These are phyloP conservation scores for Pseudochaenichthys georgianus DNA, from an alignment of 2,797 vertebrate genomes.

Conservation along the genomic window DNA sequence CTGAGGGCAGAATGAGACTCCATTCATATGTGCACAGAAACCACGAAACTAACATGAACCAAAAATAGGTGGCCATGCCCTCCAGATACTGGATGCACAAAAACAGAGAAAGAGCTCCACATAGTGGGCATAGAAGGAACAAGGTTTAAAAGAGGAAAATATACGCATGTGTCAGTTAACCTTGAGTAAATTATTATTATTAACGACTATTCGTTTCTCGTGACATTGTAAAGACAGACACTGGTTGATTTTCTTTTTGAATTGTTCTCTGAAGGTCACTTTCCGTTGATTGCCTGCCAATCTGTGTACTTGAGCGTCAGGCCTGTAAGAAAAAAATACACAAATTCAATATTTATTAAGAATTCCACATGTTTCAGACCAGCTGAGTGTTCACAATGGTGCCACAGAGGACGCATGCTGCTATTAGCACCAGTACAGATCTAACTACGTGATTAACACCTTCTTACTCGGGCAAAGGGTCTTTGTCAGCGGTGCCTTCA, in stretches of 20 bases:
- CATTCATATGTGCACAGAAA: slow-evolving; percentile 45
- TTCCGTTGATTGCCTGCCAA: neutral
- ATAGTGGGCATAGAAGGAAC: slow-evolving; percentile 46
- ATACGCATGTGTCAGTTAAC: neutral
- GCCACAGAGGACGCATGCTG: neutral
- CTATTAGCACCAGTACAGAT: neutral
- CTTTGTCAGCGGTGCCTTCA: slow-evolving; percentile 85
- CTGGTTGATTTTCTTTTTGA: neutral
- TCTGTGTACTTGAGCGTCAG: slow-evolving; percentile 36
- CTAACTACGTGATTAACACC: neutral
- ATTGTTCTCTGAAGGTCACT: slow-evolving; percentile 2
- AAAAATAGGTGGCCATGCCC: slow-evolving; percentile 20
- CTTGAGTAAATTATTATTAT: neutral
- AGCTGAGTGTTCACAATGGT: neutral
- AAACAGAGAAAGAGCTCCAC: slow-evolving; percentile 61
- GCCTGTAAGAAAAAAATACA: slow-evolving; percentile 53
- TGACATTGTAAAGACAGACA: neutral
- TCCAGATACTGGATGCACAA: neutral
- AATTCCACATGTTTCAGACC: neutral
- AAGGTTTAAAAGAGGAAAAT: neutral
- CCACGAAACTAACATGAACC: slow-evolving; percentile 25
- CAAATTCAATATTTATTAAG: neutral
- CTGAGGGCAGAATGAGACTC: slow-evolving; percentile 26
- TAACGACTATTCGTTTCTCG: neutral
- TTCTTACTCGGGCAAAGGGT: slow-evolving; percentile 85